A percentile compares a stretch with the other conserved stretches of the same genome.
phyloP scores from a whole-genome alignment of 2,797 vertebrate genomes.

The Pseudochirops corinnae region DNA sequence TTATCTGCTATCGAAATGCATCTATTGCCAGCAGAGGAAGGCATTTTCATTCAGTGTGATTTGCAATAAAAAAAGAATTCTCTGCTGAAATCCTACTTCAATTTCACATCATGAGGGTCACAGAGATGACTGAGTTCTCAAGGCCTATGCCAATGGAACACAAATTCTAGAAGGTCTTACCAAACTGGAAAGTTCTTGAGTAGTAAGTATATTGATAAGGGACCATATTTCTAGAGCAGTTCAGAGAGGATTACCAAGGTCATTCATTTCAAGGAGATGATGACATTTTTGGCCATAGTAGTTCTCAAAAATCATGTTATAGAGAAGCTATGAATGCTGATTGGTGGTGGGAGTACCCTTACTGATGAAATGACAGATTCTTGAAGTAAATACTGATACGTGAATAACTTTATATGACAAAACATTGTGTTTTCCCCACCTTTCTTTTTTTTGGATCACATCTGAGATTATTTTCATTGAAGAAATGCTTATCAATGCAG shows the following conservation, averaged over 20 bases:
- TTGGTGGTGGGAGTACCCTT: background rate
- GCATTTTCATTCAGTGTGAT: slow-evolving; percentile 45
- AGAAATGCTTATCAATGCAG: background rate
- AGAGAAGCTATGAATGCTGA: background rate
- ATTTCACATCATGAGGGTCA: background rate
- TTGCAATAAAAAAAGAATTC: slow-evolving; percentile 19
- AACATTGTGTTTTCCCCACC: background rate
- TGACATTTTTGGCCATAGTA: background rate
- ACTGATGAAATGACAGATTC: background rate
- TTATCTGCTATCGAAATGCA: slow-evolving; percentile 6
- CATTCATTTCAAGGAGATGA: background rate
- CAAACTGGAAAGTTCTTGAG: background rate
- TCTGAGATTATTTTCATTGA: background rate
- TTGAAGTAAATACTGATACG: background rate
- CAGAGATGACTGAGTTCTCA: background rate
- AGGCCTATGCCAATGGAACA: background rate
- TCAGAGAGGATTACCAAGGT: background rate
- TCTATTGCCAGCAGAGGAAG: slow-evolving; percentile 6
- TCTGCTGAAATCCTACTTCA: background rate
- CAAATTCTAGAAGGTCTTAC: background rate
- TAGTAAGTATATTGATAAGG: background rate
- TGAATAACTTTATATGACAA: background rate
- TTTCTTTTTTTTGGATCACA: background rate
- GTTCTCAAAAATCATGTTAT: background rate
- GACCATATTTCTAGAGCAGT: background rate